Evolutionary conservation across 2,888 invertebrate genomes (phyloP).

Genomic region (Mythimna pallens): DNA sequence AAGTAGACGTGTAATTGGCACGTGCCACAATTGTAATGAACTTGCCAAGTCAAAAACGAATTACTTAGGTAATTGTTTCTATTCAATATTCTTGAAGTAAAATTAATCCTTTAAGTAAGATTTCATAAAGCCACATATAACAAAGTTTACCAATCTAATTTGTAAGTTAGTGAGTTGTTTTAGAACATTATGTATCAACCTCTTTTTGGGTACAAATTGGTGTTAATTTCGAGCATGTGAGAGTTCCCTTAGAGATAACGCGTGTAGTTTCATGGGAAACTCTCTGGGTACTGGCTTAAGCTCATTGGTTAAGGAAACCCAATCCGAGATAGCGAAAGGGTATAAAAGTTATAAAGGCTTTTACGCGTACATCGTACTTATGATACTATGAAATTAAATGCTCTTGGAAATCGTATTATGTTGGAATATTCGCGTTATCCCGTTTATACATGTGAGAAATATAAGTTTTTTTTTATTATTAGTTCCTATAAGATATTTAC

Average conservation of each 20-base stretch:
- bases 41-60: background rate
- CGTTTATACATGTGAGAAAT: background rate
- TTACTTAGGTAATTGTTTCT: constrained; percentile 14
- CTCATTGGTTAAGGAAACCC: constrained; percentile 51
- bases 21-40: background rate
- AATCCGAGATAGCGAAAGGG: constrained; percentile 58
- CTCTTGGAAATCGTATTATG: constrained; percentile 29
- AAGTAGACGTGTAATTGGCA: background rate
- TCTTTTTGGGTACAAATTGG: constrained; percentile 35
- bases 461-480: background rate
- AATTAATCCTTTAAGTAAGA: constrained; percentile 16
- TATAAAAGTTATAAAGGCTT: constrained; percentile 52
- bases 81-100: constrained; percentile 10
- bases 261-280: constrained; percentile 36
- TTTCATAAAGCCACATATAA: constrained; percentile 24
- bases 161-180: constrained; percentile 34
- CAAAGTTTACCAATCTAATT: constrained; percentile 48
- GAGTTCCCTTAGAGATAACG: constrained; percentile 40
- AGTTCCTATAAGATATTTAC: background rate
- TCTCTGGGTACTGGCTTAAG: constrained; percentile 48
- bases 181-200: constrained; percentile 18
- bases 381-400: constrained; percentile 47
- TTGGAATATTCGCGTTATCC: constrained; percentile 23
- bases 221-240: constrained; percentile 18
- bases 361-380: constrained; percentile 44